Base-by-base conservation (phyloP, 2,888 invertebrate genomes). In the Tenthredo distinguenda region DNA sequence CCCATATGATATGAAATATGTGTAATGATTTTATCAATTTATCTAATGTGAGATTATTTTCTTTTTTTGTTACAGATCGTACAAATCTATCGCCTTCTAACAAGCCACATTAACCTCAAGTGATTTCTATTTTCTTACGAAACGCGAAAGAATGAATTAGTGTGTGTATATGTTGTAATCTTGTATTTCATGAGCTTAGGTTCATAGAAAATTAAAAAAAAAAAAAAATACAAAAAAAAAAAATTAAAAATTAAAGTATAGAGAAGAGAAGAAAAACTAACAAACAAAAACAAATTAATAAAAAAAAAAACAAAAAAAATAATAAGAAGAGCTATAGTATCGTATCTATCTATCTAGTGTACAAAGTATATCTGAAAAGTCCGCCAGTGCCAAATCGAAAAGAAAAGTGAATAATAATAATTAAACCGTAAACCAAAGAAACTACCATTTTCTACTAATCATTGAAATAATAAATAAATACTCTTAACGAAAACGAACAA, bases 41-140 rank as follows among this genome's bases (percentile, higher is more conserved):
- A 9, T 37, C 37, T 40, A 72, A 74, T 26, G 10, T 65, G 12
- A 31, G 21, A 50, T 21, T 12, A 37, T 81, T 84, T 71, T 72
- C 26, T 5, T 87, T 85, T 86, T 88, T 76, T 91, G 92, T 93
- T 93, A 86, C 93, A 93, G 93, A 93, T 93, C 93, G 93, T 93
- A 93, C 93, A 93, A 93, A 93, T 93, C 92, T 93, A 93, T 91
- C 93, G 93, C 93, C 93, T 93, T 93, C 93, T 90, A 87, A 93
- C 92, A 93, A 93, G 93, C 93, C 93, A 93, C 92, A 91, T 93
- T 93, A 93, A 93, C 93, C 93, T 93, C 93, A 93, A 93, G 93
- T 93, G 93, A 93, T 93, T 93, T 93, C 92, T 93, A 93, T 93
- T 93, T 93, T 93, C 93, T 92, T 93, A 93, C 92, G 91, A 92